phyloP scores from a whole-genome alignment of 2,113 vertebrate species.

The Alces alces region DNA sequence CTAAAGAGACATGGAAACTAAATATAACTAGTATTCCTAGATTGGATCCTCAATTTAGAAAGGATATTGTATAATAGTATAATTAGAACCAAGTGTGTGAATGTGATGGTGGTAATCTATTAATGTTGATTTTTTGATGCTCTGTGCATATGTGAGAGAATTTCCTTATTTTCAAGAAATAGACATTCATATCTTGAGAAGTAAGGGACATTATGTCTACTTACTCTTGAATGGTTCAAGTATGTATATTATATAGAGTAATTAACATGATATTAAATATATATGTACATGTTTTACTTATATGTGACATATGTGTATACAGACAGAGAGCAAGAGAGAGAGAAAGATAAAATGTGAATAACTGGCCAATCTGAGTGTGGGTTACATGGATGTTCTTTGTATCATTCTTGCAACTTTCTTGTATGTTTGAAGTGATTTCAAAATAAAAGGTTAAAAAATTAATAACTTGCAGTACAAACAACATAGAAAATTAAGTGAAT shows the following conservation, averaged over 20 bases:
- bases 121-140: not conserved
- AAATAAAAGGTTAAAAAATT: not conserved
- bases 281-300: not conserved
- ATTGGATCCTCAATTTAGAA: not conserved
- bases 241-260: not conserved
- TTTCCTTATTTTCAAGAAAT: not conserved
- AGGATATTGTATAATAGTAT: not conserved
- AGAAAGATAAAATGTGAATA: not conserved
- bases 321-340: not conserved
- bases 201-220: not conserved
- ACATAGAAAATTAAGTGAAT: not conserved
- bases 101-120: not conserved
- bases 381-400: not conserved
- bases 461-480: not conserved
- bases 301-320: not conserved
- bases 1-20: not conserved
- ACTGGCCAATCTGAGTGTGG: not conserved
- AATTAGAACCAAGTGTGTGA: not conserved
- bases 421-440: constrained; percentile 2
- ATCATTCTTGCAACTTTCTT: not conserved
- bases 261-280: not conserved
- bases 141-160: not conserved
- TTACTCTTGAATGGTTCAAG: not conserved
- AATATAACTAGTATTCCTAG: not conserved
- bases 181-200: not conserved